Conservation (phyloP, 2,113 vertebrate species). For the Clarias magur region DNA sequence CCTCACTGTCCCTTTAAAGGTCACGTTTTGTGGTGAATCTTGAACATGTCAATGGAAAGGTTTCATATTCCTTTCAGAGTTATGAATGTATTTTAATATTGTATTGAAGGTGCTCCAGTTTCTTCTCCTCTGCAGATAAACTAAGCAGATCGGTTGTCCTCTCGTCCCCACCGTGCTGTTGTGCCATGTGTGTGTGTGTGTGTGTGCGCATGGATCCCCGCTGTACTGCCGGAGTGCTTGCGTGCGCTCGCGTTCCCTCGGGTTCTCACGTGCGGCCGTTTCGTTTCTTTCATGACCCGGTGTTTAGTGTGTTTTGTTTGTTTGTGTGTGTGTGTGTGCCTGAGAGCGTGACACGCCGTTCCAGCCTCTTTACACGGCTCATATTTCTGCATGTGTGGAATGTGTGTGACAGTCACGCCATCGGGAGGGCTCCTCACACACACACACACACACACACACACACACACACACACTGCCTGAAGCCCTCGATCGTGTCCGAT, state of each 20-base stretch:
- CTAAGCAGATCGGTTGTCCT: not conserved
- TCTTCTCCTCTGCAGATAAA: not conserved
- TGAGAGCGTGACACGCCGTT: not conserved
- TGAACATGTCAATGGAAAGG: no score
- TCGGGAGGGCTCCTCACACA: conserved; percentile 67
- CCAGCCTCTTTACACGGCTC: conserved; percentile 51
- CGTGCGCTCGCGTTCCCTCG: not conserved
- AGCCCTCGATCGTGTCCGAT: not conserved
- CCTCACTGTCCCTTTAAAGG: not conserved
- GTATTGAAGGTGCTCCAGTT: not conserved
- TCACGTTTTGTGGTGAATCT: no score
- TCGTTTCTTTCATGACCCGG: conserved; percentile 20
- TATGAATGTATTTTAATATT: no score
- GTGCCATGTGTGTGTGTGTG: not conserved
- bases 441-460: no score
- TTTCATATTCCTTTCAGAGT: no score
- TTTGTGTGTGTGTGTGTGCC: not conserved
- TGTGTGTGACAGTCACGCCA: conserved; percentile 63
- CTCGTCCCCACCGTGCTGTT: not conserved
- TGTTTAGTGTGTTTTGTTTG: not conserved
- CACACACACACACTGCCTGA: not conserved
- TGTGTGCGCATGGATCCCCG: not conserved
- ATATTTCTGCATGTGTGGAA: conserved; percentile 56
- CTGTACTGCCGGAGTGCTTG: conserved; percentile 26
- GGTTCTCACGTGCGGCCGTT: not conserved